Evolutionary conservation across 2,113 vertebrate genomes (phyloP).

Genomic region (Sterrhoptilus dennistouni): DNA sequence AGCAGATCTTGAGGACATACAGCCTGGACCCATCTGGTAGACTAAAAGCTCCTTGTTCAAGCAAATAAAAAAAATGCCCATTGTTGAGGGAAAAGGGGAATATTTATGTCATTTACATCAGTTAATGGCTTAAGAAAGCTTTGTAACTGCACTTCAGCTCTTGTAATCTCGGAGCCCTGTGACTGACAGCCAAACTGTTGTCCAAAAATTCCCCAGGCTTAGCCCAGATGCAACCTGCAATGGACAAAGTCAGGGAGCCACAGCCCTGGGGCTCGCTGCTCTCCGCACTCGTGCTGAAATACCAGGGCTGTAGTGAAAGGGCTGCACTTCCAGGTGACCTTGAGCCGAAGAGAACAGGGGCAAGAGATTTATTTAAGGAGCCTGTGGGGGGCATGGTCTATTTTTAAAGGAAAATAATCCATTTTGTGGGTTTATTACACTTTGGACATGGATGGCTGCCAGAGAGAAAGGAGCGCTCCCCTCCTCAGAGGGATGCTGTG

Average conservation of each 20-base stretch:
- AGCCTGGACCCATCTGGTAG: not conserved
- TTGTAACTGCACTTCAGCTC: not conserved
- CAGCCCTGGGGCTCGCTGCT: not conserved
- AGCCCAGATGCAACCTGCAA: fast-evolving
- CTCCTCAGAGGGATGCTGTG: not conserved
- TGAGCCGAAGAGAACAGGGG: not conserved
- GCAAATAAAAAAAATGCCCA: not conserved
- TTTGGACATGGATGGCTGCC: not conserved
- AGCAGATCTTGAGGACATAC: not conserved
- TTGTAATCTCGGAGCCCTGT: not conserved
- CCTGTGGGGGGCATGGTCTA: not conserved
- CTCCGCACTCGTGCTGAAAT: not conserved
- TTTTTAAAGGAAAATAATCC: conserved; percentile 28
- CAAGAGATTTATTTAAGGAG: conserved; percentile 27
- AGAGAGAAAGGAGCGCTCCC: not conserved
- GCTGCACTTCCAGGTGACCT: not conserved
- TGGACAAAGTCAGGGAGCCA: not conserved
- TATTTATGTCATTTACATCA: not conserved
- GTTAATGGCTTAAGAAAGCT: not conserved
- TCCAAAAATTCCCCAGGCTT: not conserved
- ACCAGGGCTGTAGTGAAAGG: not conserved
- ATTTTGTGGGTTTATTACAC: not conserved
- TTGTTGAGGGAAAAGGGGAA: not conserved
- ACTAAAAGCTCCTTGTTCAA: not conserved
- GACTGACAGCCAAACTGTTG: not conserved